Base-by-base conservation (phyloP, 2,888 invertebrate genomes). In the Cryptosula pallasiana region DNA sequence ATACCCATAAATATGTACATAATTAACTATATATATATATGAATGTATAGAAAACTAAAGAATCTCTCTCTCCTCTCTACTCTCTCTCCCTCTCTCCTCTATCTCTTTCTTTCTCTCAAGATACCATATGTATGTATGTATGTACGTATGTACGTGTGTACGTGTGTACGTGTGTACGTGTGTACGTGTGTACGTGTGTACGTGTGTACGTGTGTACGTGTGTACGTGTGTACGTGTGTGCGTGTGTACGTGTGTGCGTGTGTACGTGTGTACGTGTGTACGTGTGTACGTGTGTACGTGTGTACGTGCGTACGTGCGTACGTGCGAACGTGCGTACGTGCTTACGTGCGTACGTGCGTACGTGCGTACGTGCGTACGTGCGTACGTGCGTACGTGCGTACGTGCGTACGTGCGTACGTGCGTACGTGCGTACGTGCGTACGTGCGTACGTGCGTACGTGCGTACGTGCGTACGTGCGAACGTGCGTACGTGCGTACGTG, bases 171-270 rank as follows among this genome's bases (percentile, higher is more conserved):
- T 69, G 69, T 34, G 29, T 69, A 70, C 27, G 34, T 23, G 20
- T 16, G 29, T 55, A 69, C 20, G n/a, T 69, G 29, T 5, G 34
- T 32, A 71, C 36, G 35, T 29, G 23, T 34, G 35, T 34, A 32
- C 36, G 55, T n/a, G 23, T 69, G 29, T 27, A 35, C 36, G 27
- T 29, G 23, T 34, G 29, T 23, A 69, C 36, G 35, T 69, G 29
- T 13, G 69, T 23, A 69, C 63, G 29, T 69, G 29, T 29, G 34
- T 34, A 71, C 69, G 36, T 69, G 16, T 34, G 69, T 34, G 23
- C 55, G 34, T 69, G n/a, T 34, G 71, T 69, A 16, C 71, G 29
- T 69, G 29, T 29, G 23, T 69, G 16, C 55, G 69, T 69, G 29
- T 27, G 55, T 69, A 69, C 55, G 29, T 69, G 29, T 29, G 55